A percentile compares a stretch with the other conserved stretches of the same genome.
phyloP scores from a whole-genome alignment of 2,888 invertebrate species.

The Agrenia bidenticulata region DNA sequence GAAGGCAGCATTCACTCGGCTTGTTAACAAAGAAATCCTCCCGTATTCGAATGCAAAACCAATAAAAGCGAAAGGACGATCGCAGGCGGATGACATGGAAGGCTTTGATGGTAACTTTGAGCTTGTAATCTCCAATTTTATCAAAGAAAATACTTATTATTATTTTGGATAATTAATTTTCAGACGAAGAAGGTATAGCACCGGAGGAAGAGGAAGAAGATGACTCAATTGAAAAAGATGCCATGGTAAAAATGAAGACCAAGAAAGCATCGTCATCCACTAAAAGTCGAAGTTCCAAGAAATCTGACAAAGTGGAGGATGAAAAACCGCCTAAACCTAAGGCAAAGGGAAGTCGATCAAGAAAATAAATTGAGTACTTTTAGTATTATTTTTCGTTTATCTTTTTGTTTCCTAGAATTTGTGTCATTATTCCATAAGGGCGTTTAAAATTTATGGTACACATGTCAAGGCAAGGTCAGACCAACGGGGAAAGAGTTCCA shows the following conservation, averaged over 20 bases:
- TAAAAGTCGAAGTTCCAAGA: background rate
- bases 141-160: constrained; percentile 51
- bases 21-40: constrained; percentile 83
- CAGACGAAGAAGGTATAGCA: constrained; percentile 54
- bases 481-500: no score
- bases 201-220: constrained; percentile 53
- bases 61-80: constrained; percentile 64
- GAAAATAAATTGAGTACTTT: no score
- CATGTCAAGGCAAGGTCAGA: no score
- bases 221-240: constrained; percentile 68
- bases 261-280: constrained; percentile 9
- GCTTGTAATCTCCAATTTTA: no score
- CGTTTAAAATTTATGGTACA: no score
- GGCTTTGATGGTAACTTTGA: constrained; percentile 54
- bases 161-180: no score
- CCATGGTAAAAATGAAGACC: constrained; percentile 71
- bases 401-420: no score
- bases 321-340: background rate
- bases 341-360: background rate
- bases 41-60: constrained; percentile 74
- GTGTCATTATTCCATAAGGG: no score
- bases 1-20: constrained; percentile 89
- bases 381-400: no score
- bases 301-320: background rate
- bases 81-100: constrained; percentile 58